phyloP scores from a whole-genome alignment of 2,797 vertebrate genomes.

The Melanotaenia nigrans region DNA sequence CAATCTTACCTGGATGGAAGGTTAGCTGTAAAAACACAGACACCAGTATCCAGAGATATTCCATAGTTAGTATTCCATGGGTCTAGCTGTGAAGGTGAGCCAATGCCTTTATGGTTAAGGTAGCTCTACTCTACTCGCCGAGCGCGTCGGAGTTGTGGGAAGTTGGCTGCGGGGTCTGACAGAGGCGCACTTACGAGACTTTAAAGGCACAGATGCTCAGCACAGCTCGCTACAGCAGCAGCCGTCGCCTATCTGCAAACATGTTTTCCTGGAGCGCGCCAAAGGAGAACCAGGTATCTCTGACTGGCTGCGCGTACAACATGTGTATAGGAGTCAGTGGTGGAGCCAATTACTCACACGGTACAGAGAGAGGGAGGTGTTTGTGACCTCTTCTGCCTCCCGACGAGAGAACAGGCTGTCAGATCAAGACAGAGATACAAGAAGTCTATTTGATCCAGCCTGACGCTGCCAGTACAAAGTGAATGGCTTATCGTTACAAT shows the following conservation, averaged over 20 bases:
- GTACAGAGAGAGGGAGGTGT: slow-evolving; percentile 55
- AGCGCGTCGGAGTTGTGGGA: slow-evolving; percentile 59
- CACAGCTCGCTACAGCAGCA: slow-evolving; percentile 40
- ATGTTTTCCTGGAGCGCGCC: slow-evolving; percentile 51
- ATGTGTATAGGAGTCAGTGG: slow-evolving; percentile 61
- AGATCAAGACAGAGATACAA: slow-evolving; percentile 8
- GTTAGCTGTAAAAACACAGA: slow-evolving; percentile 78
- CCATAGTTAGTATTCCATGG: slow-evolving; percentile 87
- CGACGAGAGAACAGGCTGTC: neutral
- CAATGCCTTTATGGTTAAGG: slow-evolving; percentile 56
- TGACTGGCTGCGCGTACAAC: slow-evolving; percentile 51
- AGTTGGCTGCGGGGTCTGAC: slow-evolving; percentile 48
- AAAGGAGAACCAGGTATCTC: slow-evolving; percentile 57
- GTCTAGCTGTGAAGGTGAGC: slow-evolving; percentile 72
- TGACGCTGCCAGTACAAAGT: neutral
- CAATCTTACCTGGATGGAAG: slow-evolving; percentile 81
- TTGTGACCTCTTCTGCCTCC: slow-evolving; percentile 18
- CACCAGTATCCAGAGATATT: slow-evolving; percentile 83
- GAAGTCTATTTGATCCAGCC: neutral
- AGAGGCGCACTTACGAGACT: slow-evolving; percentile 58
- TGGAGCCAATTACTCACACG: slow-evolving; percentile 52
- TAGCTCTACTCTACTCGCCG: slow-evolving; percentile 36
- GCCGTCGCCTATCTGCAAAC: slow-evolving; percentile 41
- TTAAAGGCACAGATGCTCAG: slow-evolving; percentile 70
- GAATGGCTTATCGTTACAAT: neutral